Percentiles rank a stretch among this genome's conserved stretches.
Evolutionary conservation across 2,113 vertebrate genomes (phyloP).

Genomic region (Cacatua alba): DNA sequence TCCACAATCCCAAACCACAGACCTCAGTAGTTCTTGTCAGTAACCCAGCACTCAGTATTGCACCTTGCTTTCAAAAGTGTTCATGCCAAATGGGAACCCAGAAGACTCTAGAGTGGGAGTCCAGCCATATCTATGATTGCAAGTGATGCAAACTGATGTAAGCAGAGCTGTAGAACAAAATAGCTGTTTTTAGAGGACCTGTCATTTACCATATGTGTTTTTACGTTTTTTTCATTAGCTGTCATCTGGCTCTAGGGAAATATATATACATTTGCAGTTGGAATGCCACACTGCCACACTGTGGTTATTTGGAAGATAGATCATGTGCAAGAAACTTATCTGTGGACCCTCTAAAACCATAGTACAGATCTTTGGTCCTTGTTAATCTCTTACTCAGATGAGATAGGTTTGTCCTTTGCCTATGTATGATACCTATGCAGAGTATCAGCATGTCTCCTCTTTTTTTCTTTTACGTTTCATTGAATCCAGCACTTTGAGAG

Average conservation of each 20-base stretch:
- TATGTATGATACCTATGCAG: background rate
- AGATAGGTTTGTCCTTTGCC: background rate
- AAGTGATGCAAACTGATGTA: background rate
- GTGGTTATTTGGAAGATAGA: conserved; percentile 63
- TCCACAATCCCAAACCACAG: too few relatives aligned
- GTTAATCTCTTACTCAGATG: background rate
- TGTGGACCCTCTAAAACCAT: background rate
- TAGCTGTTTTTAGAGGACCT: background rate
- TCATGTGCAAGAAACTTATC: background rate
- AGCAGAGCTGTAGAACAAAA: background rate
- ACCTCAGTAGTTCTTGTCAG: background rate
- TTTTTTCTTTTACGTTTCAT: background rate
- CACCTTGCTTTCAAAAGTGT: background rate
- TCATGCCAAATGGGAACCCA: background rate
- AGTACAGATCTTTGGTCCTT: background rate
- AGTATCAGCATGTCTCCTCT: background rate
- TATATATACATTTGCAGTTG: background rate
- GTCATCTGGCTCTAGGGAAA: background rate
- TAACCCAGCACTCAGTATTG: background rate
- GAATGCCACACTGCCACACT: conserved; percentile 75
- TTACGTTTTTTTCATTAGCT: background rate
- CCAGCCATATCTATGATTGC: fast-evolving
- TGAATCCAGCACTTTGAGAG: background rate
- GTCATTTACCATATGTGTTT: background rate
- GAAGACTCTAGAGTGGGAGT: background rate